phyloP scores from a whole-genome alignment of 2,797 vertebrate genomes.

The Simalia tracyae region DNA sequence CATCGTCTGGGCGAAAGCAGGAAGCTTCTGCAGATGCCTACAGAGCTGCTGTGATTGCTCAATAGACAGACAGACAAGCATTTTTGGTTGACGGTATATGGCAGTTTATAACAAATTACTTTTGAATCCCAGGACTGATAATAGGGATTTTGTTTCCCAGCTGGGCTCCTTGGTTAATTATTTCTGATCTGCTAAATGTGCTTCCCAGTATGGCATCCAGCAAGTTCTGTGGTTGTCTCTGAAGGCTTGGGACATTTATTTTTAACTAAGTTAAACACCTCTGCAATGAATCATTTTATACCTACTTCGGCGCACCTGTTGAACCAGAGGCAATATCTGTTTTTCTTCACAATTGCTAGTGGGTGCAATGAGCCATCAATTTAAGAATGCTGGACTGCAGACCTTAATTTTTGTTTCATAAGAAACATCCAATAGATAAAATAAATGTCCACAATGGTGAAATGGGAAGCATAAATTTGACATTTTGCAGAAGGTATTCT shows the following conservation, averaged over 20 bases:
- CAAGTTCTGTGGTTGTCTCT: slow-evolving; percentile 59
- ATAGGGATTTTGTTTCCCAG: slow-evolving; percentile 72
- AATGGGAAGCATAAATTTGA: not conserved
- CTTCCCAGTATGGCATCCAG: slow-evolving; percentile 65
- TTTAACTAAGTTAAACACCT: slow-evolving; percentile 72
- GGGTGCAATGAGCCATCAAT: not conserved
- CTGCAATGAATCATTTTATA: slow-evolving; percentile 52
- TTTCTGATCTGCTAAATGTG: slow-evolving; percentile 69
- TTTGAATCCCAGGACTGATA: slow-evolving; percentile 30
- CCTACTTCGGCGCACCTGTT: not conserved
- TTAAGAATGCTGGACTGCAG: not conserved
- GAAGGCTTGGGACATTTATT: slow-evolving; percentile 40
- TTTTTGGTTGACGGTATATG: not conserved
- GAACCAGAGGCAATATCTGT: not conserved
- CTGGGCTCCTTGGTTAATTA: slow-evolving; percentile 75
- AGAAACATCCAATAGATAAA: not conserved
- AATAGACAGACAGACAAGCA: not conserved
- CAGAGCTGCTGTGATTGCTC: not conserved
- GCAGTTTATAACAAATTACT: slow-evolving; percentile 52
- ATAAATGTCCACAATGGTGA: not conserved
- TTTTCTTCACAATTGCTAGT: not conserved
- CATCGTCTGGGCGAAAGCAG: not conserved
- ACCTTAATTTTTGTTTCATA: not conserved
- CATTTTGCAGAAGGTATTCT: not conserved
- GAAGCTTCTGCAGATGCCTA: not conserved